phyloP scores from a whole-genome alignment of 2,797 vertebrate genomes.

The Mionectes olivaceus region DNA sequence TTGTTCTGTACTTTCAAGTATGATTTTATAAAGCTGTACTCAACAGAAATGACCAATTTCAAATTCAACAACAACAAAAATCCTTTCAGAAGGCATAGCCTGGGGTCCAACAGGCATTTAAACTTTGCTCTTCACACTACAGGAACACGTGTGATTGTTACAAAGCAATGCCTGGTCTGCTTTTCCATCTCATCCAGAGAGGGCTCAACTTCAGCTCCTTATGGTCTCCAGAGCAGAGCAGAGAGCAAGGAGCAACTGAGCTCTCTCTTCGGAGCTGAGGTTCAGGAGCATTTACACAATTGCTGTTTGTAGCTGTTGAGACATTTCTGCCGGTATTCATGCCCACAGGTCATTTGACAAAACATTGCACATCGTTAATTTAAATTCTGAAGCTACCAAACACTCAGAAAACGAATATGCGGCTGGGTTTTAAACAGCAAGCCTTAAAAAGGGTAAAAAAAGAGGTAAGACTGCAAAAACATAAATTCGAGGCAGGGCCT shows the following conservation, averaged over 20 bases:
- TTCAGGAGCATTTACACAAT: neutral
- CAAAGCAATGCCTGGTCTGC: neutral
- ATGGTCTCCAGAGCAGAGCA: rapidly evolving
- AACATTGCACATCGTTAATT: neutral
- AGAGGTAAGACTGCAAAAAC: neutral
- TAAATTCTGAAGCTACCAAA: conserved; percentile 14
- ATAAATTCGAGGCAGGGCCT: neutral
- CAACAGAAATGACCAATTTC: neutral
- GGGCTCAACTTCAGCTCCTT: neutral
- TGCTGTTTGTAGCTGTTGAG: neutral
- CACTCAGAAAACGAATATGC: neutral
- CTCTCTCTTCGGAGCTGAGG: neutral
- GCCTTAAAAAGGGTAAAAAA: neutral
- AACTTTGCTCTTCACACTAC: neutral
- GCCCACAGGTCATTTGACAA: conserved; percentile 11
- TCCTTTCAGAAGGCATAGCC: neutral
- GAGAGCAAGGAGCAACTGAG: neutral
- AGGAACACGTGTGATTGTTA: rapidly evolving
- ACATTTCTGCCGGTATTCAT: neutral
- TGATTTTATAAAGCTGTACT: neutral
- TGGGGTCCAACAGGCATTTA: neutral
- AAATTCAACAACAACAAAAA: neutral
- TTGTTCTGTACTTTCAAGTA: neutral
- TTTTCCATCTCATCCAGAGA: neutral
- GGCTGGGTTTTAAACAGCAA: neutral